Percentiles rank a stretch among this genome's conserved stretches.
Evolutionary conservation across 2,888 invertebrate species (phyloP).

Genomic region (Apodemia duryi): DNA sequence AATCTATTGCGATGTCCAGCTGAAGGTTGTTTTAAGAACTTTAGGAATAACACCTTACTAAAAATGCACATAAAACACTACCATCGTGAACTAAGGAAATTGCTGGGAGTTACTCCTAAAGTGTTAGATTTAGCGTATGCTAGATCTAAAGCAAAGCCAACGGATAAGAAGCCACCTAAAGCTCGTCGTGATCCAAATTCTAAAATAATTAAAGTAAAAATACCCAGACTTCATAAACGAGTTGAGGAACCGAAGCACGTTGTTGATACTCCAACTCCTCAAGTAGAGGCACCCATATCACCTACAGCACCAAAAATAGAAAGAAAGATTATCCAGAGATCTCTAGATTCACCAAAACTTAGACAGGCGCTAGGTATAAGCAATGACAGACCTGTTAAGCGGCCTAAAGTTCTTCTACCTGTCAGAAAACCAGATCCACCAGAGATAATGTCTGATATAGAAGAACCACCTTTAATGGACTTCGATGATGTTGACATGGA

Average conservation of each 20-base stretch:
- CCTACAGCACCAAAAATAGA: conserved; percentile 30
- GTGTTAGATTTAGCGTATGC: conserved; percentile 92
- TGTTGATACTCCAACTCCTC: conserved; percentile 28
- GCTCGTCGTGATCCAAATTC: conserved; percentile 37
- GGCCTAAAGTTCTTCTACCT: conserved; percentile 61
- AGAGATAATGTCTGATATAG: conserved; percentile 2
- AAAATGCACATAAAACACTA: conserved; percentile 98
- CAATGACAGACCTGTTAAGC: conserved; percentile 51
- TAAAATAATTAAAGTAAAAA: conserved; percentile 55
- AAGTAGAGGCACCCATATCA: conserved; percentile 19
- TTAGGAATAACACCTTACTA: conserved; percentile 92
- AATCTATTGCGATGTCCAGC: conserved; percentile 86
- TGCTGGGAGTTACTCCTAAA: conserved; percentile 89
- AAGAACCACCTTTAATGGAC: conserved; percentile 16
- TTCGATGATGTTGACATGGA: conserved; percentile 17
- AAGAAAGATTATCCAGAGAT: conserved; percentile 32
- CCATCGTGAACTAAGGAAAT: conserved; percentile 87
- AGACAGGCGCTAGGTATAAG: conserved; percentile 45
- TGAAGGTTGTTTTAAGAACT: conserved; percentile 91
- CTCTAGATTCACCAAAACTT: conserved; percentile 60
- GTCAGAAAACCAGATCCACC: conserved; percentile 49
- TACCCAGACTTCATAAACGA: conserved; percentile 51
- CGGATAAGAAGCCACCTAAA: conserved; percentile 35
- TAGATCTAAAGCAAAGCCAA: conserved; percentile 79
- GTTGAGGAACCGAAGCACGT: conserved; percentile 44